Conservation (phyloP, 2,888 invertebrate genomes). For the Trachelus iudaicus region DNA sequence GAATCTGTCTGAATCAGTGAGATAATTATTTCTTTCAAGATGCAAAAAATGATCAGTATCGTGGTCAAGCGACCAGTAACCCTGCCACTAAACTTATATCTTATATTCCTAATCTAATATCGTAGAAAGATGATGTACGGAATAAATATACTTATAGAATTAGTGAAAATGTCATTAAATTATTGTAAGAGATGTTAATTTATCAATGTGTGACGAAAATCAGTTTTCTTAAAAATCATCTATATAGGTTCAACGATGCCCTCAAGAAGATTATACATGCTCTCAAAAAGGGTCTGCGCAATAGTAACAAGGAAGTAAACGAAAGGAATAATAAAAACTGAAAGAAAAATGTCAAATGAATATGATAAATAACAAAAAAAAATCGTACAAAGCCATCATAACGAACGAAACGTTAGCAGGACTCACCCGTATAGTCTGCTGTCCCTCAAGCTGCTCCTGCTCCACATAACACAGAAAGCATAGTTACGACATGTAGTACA, state of each 20-base stretch:
- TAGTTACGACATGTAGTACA: conserved; percentile 41
- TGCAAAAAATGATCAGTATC: no score
- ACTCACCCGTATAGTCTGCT: conserved; percentile 89
- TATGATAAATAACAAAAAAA: conserved; percentile 9
- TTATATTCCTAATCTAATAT: no score
- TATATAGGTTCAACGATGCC: conserved; percentile 7
- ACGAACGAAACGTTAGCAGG: conserved; percentile 40
- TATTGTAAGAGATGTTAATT: no score
- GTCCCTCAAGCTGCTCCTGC: conserved; percentile 90
- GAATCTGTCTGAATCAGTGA: no score
- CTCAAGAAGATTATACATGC: conserved; percentile 17
- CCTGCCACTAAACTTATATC: no score
- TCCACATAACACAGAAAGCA: conserved; percentile 59
- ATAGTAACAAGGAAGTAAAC: not conserved
- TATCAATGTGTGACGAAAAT: no score
- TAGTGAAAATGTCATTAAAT: no score
- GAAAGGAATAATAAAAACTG: not conserved
- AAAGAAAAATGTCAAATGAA: conserved; percentile 1
- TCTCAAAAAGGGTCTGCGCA: conserved; percentile 9
- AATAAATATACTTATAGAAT: no score
- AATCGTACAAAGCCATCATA: conserved; percentile 50
- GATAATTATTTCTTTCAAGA: no score
- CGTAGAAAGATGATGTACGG: no score
- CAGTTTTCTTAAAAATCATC: no score
- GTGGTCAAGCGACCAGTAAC: no score